These are phyloP conservation scores for Germaria angustata DNA, from an alignment of 2,888 invertebrate genomes.

Conservation along the genomic window DNA sequence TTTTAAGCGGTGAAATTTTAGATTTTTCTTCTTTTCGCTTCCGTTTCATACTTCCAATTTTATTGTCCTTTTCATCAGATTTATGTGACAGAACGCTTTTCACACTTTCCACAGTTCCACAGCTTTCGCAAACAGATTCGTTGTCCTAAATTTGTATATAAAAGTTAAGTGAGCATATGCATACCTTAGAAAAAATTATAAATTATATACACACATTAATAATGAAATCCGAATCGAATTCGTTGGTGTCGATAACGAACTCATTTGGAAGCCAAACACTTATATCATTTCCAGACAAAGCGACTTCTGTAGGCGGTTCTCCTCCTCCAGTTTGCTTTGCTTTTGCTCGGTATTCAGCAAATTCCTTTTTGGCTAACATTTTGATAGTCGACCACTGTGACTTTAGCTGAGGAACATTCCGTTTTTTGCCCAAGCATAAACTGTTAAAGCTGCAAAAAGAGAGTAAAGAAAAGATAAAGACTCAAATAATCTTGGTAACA, in stretches of 20 bases:
- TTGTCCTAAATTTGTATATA: no score
- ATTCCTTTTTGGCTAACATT: neutral
- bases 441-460: neutral
- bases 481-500: no score
- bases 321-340: conserved; percentile 11
- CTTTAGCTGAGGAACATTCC: neutral
- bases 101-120: no score
- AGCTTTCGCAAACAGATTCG: no score
- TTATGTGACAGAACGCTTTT: no score
- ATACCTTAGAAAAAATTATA: no score
- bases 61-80: no score
- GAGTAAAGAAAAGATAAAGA: no score
- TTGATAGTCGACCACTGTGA: conserved; percentile 4
- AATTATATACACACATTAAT: no score
- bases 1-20: no score
- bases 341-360: neutral
- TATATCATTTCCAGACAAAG: neutral
- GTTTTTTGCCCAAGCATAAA: neutral
- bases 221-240: neutral
- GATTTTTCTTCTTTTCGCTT: no score
- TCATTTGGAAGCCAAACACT: conserved; percentile 7
- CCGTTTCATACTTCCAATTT: conserved; percentile 54
- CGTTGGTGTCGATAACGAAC: neutral
- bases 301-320: neutral
- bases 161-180: no score